Base-by-base conservation (phyloP, 2,888 invertebrate genomes). In the Nasonovia ribisnigri region DNA sequence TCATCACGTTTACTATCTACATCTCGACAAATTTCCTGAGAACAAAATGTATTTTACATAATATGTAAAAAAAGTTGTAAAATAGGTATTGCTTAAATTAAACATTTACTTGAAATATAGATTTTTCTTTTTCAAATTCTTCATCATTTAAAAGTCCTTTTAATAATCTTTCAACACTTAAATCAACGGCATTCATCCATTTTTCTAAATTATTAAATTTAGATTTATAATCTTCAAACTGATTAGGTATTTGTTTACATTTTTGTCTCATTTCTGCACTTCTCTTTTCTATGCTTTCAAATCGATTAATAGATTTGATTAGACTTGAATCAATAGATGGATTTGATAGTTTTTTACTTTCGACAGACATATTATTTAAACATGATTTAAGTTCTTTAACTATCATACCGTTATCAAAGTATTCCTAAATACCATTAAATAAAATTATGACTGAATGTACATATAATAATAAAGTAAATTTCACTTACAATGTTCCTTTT, bases 181-280 rank as follows among this genome's bases (percentile, higher is more conserved):
- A 96, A 95, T 99, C 98, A 0, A 99, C 98, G 87, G 97, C 97
- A 95, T 98, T 97, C 98, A 99, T 99, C 99, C 99, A 99, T 67
- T 96, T 96, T 46, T 97, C 97, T 97, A 99, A 98, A 95, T 97
- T 97, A 86, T 97, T 96, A 67, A 90, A 93, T 67, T 93, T 93
- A 36, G 67, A 26, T 90, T 93, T 86, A 26, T 93, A 93, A 51
- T 93, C 90, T 86, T 90, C 42, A 86, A 93, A 6, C 13, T 93
- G 90, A 67, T 93, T 87, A 90, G 93, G 93, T 86, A 93, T 93
- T 93, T 93, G 42, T 54, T 90, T 90, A 67, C 90, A 93, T 57
- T 93, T 90, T 84, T 93, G 86, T 90, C 87, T 86, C 36, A 93
- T 93, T 90, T 90, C 93, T 8, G 51, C 4, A 48, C 36, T 60